These are phyloP conservation scores for Brachionus rotundiformis DNA, from an alignment of 1,140 invertebrate species.

Conservation along the genomic window DNA sequence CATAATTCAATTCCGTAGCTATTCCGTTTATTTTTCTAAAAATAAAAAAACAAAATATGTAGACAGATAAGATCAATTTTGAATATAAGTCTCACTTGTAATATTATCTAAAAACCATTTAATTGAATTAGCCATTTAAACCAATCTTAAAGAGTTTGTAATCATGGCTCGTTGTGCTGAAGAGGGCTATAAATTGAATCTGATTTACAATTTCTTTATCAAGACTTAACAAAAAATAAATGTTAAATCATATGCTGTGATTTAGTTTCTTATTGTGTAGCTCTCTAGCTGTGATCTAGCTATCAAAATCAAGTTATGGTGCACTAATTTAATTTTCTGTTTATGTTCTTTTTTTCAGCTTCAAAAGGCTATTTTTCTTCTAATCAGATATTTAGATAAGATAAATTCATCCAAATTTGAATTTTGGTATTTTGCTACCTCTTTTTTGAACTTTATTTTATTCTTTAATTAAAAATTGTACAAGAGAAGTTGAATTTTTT, in stretches of 20 bases:
- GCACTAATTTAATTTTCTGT: background rate
- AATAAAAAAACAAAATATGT: slow-evolving; percentile 16
- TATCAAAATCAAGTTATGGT: background rate
- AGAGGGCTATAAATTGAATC: background rate
- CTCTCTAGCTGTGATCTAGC: background rate
- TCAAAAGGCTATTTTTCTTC: background rate
- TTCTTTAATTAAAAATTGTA: background rate
- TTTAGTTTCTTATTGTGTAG: background rate
- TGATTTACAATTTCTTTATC: background rate
- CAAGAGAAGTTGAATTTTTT: background rate
- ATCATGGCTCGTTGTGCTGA: background rate
- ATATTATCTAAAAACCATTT: slow-evolving; percentile 11
- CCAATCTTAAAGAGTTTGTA: background rate
- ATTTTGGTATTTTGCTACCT: background rate
- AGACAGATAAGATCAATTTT: slow-evolving; percentile 15
- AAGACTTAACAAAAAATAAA: background rate
- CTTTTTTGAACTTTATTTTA: background rate
- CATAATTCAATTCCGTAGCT: background rate
- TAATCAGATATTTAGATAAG: background rate
- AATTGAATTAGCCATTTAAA: slow-evolving; percentile 16
- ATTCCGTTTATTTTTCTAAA: slow-evolving; percentile 15
- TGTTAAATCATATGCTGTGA: slow-evolving; percentile 3
- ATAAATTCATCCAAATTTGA: background rate
- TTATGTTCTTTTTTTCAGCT: background rate
- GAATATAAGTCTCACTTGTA: background rate